Base-by-base conservation (phyloP, 2,113 vertebrate genomes). In the Elephantulus edwardii region DNA sequence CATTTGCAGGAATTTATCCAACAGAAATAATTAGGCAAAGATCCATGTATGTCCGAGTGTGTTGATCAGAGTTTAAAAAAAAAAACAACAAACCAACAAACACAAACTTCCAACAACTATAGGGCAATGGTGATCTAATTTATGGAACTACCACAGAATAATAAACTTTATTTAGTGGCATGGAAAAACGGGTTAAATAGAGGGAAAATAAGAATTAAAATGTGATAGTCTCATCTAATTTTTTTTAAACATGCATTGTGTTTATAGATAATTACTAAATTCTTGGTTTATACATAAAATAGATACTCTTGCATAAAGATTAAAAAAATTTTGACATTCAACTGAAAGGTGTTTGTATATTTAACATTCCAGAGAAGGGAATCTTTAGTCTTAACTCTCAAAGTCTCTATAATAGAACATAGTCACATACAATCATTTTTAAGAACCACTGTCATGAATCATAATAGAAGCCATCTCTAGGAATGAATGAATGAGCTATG, bases 301-400 rank as follows among this genome's bases (percentile, higher is more conserved):
- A 83, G 22, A 78, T 30, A 28, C 56, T 82, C 33, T 40, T n/a
- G n/a, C n/a, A 19, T 58, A 30, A 42, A 48, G 44, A 6, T 16
- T 70, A 64, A 83, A 92, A 92, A 92, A 88, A 26, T 28, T 52
- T 44, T 50, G 50, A 88, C 88, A 83, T 83, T 79, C 90, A 92
- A 88, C 8, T 64, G 19, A 68, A 76, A 94, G 78, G 11, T 71
- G 8, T 52, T 84, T 64, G 22, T 42, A 74, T n/a, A 79, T 58
- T 48, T 33, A 80, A 70, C 30, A 86, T 58, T 30, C 24, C 64
- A 70, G 38, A 17, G 8, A 82, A 90, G 16, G 6, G 42, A 83
- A 33, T 75, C 64, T 86, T 93, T 30, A 84, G 71, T 70, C 38
- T n/a, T 87, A n/a, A 92, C 20, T 79, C 76, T 89, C 44, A 92